Base-by-base conservation (phyloP, 2,113 vertebrate genomes). In the Rhinoptilus africanus region DNA sequence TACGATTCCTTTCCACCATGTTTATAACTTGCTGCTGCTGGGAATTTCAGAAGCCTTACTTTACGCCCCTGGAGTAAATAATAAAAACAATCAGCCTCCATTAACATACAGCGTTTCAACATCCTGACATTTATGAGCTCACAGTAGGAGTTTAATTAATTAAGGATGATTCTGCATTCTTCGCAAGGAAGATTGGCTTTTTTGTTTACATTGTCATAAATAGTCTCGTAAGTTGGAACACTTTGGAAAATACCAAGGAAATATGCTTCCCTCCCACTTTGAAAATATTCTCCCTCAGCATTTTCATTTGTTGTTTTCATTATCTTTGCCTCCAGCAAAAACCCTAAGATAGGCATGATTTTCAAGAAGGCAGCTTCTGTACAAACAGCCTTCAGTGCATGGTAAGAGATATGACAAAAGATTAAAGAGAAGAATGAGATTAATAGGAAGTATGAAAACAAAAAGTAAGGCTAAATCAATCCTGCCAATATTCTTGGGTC, bases 111-210 rank as follows among this genome's bases (percentile, higher is more conserved):
- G 22, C 7, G 9, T 17, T 91, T 90, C 56, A 86, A 87, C 81
- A 84, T 95, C 91, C 83, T 90, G 89, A 92, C 35, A 63, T 78
- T 97, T 95, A 97, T 96, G 95, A 97, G 77, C 57, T 80, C 78
- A 72, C 53, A 60, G 95, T 78, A 96, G 97, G 97, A 97, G 96
- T 96, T 89, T 71, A 86, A 90, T 84, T 85, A 74, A 95, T 94
- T 77, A 97, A 87, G 92, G 97, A 97, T 97, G 97, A 97, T 92
- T 92, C 76, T 95, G 97, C 97, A 94, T 82, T 97, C 95, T 97
- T 63, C 63, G 34, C 57, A 50, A 79, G 47, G 94, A 92, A 80
- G 90, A 96, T 92, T 92, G 91, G 47, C 74, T 97, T 78, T 92
- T 92, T 74, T 96, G 92, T 96, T 98, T 97, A 94, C 69, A 83